Base-by-base conservation (phyloP, 2,113 vertebrate genomes). In the Willisornis vidua region DNA sequence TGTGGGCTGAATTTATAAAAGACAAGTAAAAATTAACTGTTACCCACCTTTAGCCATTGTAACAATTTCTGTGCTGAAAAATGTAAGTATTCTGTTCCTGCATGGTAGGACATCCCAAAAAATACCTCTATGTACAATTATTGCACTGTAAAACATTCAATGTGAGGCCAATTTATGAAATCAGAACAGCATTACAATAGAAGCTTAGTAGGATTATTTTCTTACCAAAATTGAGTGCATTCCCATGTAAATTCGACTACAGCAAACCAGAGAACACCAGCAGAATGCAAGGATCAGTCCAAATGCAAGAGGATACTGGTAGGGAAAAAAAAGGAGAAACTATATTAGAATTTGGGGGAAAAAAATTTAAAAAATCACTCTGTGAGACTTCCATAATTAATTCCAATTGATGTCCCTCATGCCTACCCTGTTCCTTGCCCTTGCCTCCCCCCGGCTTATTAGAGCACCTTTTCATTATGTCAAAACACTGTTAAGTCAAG, bases 181-280 rank as follows among this genome's bases (percentile, higher is more conserved):
- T 35, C 14, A 67, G 43, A 95, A 73, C 10, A 71, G 24, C 24
- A 83, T 78, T 54, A 66, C 70, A 75, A 37, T 9, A 61, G 6
- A 72, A 81, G 22, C 57, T 80, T 55, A 81, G 79, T 25, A 66
- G 49, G 48, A 91, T 19, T 18, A 46, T 90, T 94, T 96, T 66
- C 99, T 98, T 98, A 99, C 99, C 99, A 99, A 98, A 94, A 99
- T 98, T 7, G 99, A 99, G 98, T 99, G 99, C 99, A 99, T 99
- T 48, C 99, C 99, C 99, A 99, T 99, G 98, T 99, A 99, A 97
- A 99, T 97, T 54, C 99, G 98, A 97, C 99, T 99, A 89, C 98
- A 95, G 87, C 99, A 99, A 96, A 99, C 99, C 97, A 99, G 97
- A 91, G 98, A 97, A 97, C 99, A 99, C 99, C 99, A 99, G 98